phyloP scores from a whole-genome alignment of 2,888 invertebrate species.

The Acleris cristana region DNA sequence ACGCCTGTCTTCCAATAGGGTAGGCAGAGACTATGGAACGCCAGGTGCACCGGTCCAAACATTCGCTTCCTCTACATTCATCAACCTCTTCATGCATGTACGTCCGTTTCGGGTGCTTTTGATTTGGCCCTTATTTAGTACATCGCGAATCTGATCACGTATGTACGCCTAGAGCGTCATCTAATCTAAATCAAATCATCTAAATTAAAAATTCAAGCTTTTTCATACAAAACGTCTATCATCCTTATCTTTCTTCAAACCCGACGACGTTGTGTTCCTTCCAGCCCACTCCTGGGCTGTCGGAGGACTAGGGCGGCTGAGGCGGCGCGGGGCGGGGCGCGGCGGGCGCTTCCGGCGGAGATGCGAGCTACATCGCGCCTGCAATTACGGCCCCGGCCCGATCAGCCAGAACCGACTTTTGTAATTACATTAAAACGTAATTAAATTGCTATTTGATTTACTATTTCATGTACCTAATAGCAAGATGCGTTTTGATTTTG shows the following conservation, averaged over 20 bases:
- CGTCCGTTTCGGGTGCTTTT: no score
- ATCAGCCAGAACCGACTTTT: slow-evolving; percentile 16
- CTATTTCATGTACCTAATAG: no score
- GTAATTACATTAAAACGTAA: slow-evolving; percentile 24
- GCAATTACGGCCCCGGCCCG: slow-evolving; percentile 34
- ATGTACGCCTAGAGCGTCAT: no score
- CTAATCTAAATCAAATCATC: no score
- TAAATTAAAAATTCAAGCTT: not conserved
- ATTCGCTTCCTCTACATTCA: no score
- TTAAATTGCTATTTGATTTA: slow-evolving; percentile 15
- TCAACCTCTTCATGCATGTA: no score
- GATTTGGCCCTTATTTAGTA: no score
- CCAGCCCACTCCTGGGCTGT: not conserved
- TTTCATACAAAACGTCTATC: not conserved
- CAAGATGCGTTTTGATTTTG: no score
- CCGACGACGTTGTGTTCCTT: not conserved
- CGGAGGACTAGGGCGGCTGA: slow-evolving; percentile 51
- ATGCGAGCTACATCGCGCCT: slow-evolving; percentile 41
- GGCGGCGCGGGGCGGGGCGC: slow-evolving; percentile 50
- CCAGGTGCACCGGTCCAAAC: no score
- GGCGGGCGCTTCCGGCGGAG: slow-evolving; percentile 65
- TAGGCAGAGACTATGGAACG: no score
- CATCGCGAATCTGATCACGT: no score
- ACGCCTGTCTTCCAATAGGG: no score
- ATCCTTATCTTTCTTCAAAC: not conserved